Base-by-base conservation (phyloP, 1,140 invertebrate genomes). In the Globodera ellingtonae region DNA sequence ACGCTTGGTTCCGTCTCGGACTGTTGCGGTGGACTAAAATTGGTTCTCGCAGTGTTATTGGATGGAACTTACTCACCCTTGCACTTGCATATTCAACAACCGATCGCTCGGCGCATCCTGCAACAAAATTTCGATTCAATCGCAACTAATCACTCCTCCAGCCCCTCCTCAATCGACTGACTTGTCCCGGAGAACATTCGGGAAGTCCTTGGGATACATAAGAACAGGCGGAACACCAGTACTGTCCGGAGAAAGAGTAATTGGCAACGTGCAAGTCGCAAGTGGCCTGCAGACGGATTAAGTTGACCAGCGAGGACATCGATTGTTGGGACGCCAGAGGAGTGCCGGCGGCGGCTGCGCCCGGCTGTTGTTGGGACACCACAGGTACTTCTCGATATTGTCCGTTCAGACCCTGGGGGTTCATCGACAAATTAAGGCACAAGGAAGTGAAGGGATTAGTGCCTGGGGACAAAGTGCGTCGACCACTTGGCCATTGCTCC, bases 171-270 rank as follows among this genome's bases (percentile, higher is more conserved):
- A 6, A 35, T 35, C 35, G 56, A 62, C 56, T 62, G 56, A 62
- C 56, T 62, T 62, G 56, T 44, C 75, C 75, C 10, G 75, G 87
- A n/a, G 85, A 89, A 66, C 87, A 89, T 84, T 89, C 87, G 0
- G 87, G 87, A 44, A 72, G 74, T 67, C 87, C 87, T 52, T 86
- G 85, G 7, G 86, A 88, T 13, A 89, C 87, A 69, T 87, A 86
- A 7, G 87, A 89, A 78, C 87, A 89, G 15, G 87, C 87, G 18
- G 87, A 88, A 77, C 87, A 89, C 87, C 87, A 89, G 73, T 89
- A 89, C 72, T 84, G 86, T 18, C 88, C 87, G 52, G 86, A 87
- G 56, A 78, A 87, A 10, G 87, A 89, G 72, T 88, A 89, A 75
- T 89, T 88, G 56, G 84, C 79, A 10, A 89, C 79, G 46, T 83